phyloP scores from a whole-genome alignment of 2,797 vertebrate genomes.

The Vireo griseus region DNA sequence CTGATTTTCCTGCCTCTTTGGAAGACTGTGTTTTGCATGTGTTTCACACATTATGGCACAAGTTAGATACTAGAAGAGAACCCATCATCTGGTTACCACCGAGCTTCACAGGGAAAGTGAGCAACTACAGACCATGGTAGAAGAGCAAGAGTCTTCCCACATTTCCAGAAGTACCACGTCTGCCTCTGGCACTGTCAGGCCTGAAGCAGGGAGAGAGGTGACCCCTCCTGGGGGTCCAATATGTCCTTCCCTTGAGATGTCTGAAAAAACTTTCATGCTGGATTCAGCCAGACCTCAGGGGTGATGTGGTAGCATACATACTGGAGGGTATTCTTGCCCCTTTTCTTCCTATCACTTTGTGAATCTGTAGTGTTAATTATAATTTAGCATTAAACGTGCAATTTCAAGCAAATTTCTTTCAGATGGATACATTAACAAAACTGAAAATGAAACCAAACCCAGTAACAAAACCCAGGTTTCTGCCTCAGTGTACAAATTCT shows the following conservation, averaged over 20 bases:
- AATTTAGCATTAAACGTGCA: background rate
- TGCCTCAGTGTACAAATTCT: background rate
- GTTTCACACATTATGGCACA: background rate
- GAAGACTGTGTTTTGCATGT: background rate
- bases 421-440: background rate
- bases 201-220: background rate
- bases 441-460: background rate
- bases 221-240: background rate
- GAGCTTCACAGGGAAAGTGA: background rate
- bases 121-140: background rate
- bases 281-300: background rate
- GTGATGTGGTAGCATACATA: background rate
- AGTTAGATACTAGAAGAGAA: background rate
- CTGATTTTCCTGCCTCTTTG: background rate
- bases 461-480: background rate
- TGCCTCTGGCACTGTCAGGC: background rate
- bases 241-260: background rate
- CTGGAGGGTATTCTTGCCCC: background rate
- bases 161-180: background rate
- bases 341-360: background rate
- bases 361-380: background rate
- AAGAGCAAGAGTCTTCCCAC: background rate
- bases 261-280: background rate
- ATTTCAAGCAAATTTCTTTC: background rate
- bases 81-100: fast-evolving